Conservation (phyloP, 2,113 vertebrate genomes). For the Sprattus sprattus region DNA sequence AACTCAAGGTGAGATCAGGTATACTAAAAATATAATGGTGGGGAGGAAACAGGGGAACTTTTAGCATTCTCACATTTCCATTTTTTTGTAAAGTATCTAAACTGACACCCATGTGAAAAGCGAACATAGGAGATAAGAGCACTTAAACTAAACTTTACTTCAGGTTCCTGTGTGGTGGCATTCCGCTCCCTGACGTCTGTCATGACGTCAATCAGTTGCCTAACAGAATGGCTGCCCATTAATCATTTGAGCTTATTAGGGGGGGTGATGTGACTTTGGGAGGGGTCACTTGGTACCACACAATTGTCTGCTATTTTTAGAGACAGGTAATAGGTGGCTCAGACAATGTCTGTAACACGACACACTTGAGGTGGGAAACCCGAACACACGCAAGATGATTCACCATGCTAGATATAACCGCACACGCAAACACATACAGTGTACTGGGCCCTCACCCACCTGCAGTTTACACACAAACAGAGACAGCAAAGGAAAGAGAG, state of each 20-base stretch:
- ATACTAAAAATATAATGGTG: background rate
- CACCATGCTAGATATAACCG: conserved; percentile 34
- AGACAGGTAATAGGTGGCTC: conserved; percentile 34
- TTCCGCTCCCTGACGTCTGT: conserved; percentile 41
- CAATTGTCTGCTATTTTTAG: conserved; percentile 49
- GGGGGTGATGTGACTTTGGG: conserved; percentile 25
- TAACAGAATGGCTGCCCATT: conserved; percentile 16
- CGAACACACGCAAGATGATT: conserved; percentile 40
- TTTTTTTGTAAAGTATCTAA: background rate
- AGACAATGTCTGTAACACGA: conserved; percentile 44
- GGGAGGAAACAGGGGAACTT: background rate
- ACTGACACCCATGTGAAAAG: conserved; percentile 25
- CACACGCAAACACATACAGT: conserved; percentile 22
- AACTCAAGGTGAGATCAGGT: background rate
- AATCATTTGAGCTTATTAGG: conserved; percentile 40
- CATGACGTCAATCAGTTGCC: conserved; percentile 34
- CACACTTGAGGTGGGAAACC: conserved; percentile 42
- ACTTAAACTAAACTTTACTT: conserved; percentile 11
- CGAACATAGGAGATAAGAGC: background rate
- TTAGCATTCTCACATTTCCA: background rate
- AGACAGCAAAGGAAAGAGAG: background rate
- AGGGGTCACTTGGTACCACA: conserved; percentile 16
- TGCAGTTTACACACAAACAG: conserved; percentile 35
- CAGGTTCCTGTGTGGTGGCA: conserved; percentile 39
- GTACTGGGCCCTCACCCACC: conserved; percentile 16